A percentile compares a stretch with the other conserved stretches of the same genome.
Conservation (phyloP, 1,140 invertebrate species). For the Globodera ellingtonae region DNA sequence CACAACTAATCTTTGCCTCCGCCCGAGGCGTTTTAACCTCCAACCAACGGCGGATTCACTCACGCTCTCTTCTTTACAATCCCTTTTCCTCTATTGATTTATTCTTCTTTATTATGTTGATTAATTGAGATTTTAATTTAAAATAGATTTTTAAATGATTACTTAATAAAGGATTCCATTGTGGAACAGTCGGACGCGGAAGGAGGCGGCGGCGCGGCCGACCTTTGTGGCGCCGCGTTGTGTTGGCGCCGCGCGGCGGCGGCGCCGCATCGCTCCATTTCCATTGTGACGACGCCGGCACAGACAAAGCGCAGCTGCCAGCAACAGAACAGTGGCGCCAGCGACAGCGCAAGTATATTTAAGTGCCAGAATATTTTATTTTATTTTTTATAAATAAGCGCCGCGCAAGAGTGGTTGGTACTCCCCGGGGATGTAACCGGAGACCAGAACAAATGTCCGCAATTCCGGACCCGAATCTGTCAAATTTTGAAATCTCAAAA, state of each 20-base stretch:
- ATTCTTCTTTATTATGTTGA: no score
- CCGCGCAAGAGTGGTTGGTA: background rate
- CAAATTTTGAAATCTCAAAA: no score
- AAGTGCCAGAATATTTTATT: no score
- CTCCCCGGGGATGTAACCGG: no score
- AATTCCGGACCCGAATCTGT: no score
- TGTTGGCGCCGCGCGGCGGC: slow-evolving; percentile 23
- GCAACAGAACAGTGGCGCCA: slow-evolving; percentile 13
- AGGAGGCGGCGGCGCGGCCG: background rate
- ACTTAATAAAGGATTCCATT: slow-evolving; percentile 18
- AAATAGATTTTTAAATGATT: background rate
- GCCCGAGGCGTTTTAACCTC: background rate
- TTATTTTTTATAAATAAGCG: no score
- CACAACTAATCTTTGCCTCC: no score
- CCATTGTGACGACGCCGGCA: slow-evolving; percentile 13
- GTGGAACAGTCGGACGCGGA: slow-evolving; percentile 19
- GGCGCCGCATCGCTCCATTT: slow-evolving; percentile 18
- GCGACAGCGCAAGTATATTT: background rate
- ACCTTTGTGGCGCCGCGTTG: slow-evolving; percentile 16
- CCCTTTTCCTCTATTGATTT: no score
- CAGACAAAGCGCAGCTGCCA: slow-evolving; percentile 7
- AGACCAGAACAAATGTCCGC: no score
- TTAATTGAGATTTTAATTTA: no score
- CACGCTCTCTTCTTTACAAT: no score
- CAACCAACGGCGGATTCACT: background rate